A percentile compares a stretch with the other conserved stretches of the same genome.
These are phyloP conservation scores for Crypturellus tataupa DNA, from an alignment of 2,797 vertebrate species.

Conservation along the genomic window DNA sequence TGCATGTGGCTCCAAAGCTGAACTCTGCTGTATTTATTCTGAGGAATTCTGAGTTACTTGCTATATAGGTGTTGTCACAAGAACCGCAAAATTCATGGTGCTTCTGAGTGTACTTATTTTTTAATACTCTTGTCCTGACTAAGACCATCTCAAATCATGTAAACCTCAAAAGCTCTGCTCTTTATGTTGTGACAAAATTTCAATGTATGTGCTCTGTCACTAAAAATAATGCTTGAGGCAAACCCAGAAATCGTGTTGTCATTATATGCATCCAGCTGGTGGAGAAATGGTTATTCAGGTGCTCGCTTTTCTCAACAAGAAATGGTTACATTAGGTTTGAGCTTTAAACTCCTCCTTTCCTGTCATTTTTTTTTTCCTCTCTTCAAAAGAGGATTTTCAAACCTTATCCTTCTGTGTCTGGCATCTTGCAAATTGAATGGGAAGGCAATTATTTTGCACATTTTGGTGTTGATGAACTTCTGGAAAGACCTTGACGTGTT, in stretches of 20 bases:
- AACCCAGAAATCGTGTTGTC: neutral
- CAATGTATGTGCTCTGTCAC: neutral
- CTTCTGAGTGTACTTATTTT: neutral
- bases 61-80: neutral
- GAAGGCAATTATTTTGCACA: neutral
- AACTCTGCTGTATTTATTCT: neutral
- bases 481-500: constrained; percentile 10
- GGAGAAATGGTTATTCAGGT: neutral
- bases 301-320: neutral
- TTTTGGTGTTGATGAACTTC: neutral
- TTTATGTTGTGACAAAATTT: neutral
- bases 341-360: neutral
- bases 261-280: neutral
- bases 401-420: neutral
- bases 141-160: neutral
- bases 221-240: neutral
- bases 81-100: neutral
- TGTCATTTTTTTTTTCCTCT: neutral
- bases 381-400: neutral
- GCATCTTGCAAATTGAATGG: neutral
- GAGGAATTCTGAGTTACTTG: neutral
- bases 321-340: neutral
- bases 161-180: neutral
- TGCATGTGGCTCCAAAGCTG: neutral
- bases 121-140: neutral